Base-by-base conservation (phyloP, 2,797 vertebrate species). In the Sebastes umbrosus region DNA sequence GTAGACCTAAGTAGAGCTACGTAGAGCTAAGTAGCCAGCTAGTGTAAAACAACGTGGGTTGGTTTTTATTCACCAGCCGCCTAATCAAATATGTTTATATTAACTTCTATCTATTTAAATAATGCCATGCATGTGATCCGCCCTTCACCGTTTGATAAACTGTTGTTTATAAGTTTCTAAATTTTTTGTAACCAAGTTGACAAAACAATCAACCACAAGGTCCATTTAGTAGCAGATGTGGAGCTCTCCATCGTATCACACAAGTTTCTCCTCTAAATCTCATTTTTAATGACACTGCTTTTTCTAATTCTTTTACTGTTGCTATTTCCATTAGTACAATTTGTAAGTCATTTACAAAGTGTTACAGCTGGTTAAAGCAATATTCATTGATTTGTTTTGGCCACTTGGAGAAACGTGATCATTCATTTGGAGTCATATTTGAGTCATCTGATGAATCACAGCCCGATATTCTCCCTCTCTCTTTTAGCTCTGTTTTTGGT, bases 1-100 rank as follows among this genome's bases (percentile, higher is more conserved):
- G 32, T 32, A 32, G 32, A 32, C 1, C 32, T 11, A 34, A 0
- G 32, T 34, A 34, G 32, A 34, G 3, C 32, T 11, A 34, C 0
- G 32, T 34, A 32, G 31, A 32, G 34, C 11, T 36, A 36, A 13
- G 39, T 14, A 43, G 13, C 2, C 36, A 39, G 13, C 36, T 39
- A 39, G 36, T 39, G 36, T 39, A 39, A 39, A 39, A 39, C 13
- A 36, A 36, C 36, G 36, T 36, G 12, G 3, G 36, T 36, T 36
- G 36, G 11, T 36, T 36, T 36, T 13, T 36, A 36, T 13, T 36
- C 36, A 36, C 36, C 36, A 36, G 36, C 36, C 36, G 0, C 36
- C 36, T 39, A 14, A 39, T 39, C 12, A 14, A 39, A 39, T 39
- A 6, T 39, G 36, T 39, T 39, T 39, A 39, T 39, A 14, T 14